A percentile compares a stretch with the other conserved stretches of the same genome.
Conservation (phyloP, 2,797 vertebrate genomes). For the Coracias cyanogaster region DNA sequence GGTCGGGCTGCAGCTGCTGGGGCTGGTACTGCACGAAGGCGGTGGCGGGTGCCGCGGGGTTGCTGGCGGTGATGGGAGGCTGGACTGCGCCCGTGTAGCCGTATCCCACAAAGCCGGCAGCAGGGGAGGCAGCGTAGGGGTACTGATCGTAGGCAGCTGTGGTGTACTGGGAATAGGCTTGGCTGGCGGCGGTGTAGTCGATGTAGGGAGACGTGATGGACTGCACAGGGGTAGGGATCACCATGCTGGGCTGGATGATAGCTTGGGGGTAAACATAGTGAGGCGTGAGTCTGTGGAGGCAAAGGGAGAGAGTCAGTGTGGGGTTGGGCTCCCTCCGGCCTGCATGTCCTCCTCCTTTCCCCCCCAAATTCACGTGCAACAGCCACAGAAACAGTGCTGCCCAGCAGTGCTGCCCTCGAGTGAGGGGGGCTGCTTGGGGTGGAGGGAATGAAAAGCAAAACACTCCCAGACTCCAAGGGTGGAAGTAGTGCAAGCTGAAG, state of each 20-base stretch:
- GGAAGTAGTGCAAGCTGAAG: not conserved
- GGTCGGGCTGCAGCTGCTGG: conserved; percentile 91
- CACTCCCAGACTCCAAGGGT: not conserved
- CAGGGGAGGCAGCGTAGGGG: conserved; percentile 90
- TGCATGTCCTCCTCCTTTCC: fast-evolving
- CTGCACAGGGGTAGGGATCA: conserved; percentile 89
- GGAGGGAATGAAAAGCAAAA: not conserved
- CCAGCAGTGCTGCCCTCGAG: not conserved
- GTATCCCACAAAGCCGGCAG: conserved; percentile 86
- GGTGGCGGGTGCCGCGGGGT: conserved; percentile 70
- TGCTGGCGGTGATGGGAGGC: conserved; percentile 77
- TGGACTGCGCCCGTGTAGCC: conserved; percentile 84
- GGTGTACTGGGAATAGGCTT: conserved; percentile 90
- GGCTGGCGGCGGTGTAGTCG: conserved; percentile 86
- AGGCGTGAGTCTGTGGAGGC: conserved; percentile 86
- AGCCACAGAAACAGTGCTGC: not conserved
- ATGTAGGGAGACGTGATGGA: conserved; percentile 89
- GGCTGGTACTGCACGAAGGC: conserved; percentile 91
- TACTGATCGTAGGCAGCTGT: conserved; percentile 93
- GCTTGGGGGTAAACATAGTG: conserved; percentile 92
- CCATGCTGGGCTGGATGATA: conserved; percentile 91
- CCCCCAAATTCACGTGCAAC: fast-evolving
- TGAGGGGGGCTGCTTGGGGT: not conserved
- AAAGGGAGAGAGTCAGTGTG: conserved; percentile 11
- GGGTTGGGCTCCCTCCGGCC: not conserved